Evolutionary conservation across 2,113 vertebrate genomes (phyloP), one percentile per base, ranked within the genome.

Genomic region (Zosterops japonicus): DNA sequence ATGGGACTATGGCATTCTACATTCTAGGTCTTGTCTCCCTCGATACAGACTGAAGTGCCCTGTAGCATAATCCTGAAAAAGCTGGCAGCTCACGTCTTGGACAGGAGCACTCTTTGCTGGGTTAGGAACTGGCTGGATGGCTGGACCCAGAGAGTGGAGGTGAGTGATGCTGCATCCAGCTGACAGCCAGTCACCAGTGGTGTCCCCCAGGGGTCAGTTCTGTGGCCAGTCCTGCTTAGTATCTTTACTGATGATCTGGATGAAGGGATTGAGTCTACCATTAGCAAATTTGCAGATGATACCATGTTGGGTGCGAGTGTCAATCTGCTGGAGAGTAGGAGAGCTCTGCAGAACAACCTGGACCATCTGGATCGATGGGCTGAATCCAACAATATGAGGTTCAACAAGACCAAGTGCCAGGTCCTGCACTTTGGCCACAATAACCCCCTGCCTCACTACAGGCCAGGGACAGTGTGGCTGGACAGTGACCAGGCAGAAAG

Each of bases 241-340:
- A 67, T 14, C 13, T 42, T 50, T 29, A 25, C 1, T 31, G 24
- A 31, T 50, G 5, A 50, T 42, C 25, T 59, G 11, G 44, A 33
- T 16, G 21, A 86, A 2, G 21, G 5, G 31, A 42, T 41, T 0
- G 0, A 35, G 20, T 7, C 44, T 47, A 31, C 20, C 13, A 67
- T 25, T 8, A 21, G 16, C 5, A 42, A 10, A 35, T 59, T 29
- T 42, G 35, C 11, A 59, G 13, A 47, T 31, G 13, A 50, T 25
- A 57, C 42, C 60, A 76, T 35, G 8, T 9, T 57, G 24, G 10
- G 10, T 21, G 8, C 1, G 1, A 50, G 1, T 67, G 4, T 11
- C 52, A 35, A 17, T 35, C 35, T 49, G 15, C 10, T 75, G 35
- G 35, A 67, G 24, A 5, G 31, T 29, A 67, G 29, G 12, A 85